phyloP scores from a whole-genome alignment of 2,888 invertebrate genomes.

The Sepiola atlantica region DNA sequence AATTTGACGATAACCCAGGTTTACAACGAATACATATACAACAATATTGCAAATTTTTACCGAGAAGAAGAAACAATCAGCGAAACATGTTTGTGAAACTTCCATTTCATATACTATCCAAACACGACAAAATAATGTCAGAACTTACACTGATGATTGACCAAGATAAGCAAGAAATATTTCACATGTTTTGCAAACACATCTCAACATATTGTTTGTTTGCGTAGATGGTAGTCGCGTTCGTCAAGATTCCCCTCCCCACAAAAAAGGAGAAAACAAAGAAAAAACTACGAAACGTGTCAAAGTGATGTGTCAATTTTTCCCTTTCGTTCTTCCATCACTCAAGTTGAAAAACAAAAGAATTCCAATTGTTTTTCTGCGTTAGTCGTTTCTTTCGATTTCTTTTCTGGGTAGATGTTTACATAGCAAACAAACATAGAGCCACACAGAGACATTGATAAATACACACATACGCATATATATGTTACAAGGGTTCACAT shows the following conservation, averaged over 20 bases:
- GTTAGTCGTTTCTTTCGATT: neutral
- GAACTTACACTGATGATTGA: neutral
- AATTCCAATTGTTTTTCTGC: neutral
- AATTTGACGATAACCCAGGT: too few species aligned
- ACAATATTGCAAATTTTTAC: too few species aligned
- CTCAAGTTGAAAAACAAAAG: neutral
- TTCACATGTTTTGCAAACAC: neutral
- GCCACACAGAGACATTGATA: too few species aligned
- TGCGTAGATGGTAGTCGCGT: neutral
- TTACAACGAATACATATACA: too few species aligned
- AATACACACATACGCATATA: too few species aligned
- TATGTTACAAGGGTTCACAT: too few species aligned
- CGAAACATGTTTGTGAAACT: neutral
- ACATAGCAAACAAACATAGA: too few species aligned
- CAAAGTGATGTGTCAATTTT: neutral
- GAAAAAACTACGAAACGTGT: neutral
- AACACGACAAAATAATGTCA: neutral
- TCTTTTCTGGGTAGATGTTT: too few species aligned
- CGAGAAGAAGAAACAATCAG: too few species aligned
- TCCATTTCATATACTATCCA: neutral
- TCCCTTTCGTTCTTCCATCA: neutral
- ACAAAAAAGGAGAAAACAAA: neutral
- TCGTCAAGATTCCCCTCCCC: neutral
- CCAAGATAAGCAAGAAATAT: neutral
- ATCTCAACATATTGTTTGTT: neutral